Percentiles rank a stretch among this genome's conserved stretches.
Evolutionary conservation across 2,797 vertebrate genomes (phyloP).

Genomic region (Rhynchotus rufescens): DNA sequence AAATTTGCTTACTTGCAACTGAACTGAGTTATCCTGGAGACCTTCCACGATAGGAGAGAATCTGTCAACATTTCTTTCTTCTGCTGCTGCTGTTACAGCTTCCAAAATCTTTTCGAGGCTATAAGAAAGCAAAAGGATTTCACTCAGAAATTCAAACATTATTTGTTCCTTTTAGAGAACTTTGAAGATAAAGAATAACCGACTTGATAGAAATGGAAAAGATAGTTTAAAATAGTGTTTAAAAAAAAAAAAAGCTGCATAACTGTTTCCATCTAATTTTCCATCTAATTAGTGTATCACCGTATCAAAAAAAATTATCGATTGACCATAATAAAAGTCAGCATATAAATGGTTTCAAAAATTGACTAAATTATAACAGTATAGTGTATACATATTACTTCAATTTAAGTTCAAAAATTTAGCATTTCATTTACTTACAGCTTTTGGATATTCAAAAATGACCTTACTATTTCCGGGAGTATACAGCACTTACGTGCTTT

Average conservation of each 20-base stretch:
- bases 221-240: not conserved
- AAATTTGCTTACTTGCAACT: slow-evolving; percentile 88
- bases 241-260: not conserved
- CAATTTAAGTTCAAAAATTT: not conserved
- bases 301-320: not conserved
- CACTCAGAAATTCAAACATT: not conserved
- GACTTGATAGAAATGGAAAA: not conserved
- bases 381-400: not conserved
- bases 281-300: not conserved
- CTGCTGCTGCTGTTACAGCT: slow-evolving; percentile 91
- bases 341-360: slow-evolving; percentile 1
- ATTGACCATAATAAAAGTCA: not conserved
- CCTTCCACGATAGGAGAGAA: slow-evolving; percentile 94
- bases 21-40: slow-evolving; percentile 90
- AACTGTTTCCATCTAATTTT: not conserved
- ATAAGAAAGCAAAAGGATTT: slow-evolving; percentile 42
- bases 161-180: not conserved
- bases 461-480: not conserved
- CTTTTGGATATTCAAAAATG: not conserved
- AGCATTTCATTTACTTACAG: not conserved
- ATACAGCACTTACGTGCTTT: slow-evolving; percentile 89
- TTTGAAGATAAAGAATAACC: not conserved
- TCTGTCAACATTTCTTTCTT: slow-evolving; percentile 86
- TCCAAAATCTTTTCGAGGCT: slow-evolving; percentile 98
- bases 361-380: not conserved